phyloP scores from a whole-genome alignment of 2,797 vertebrate species.

The Silurus aristotelis region DNA sequence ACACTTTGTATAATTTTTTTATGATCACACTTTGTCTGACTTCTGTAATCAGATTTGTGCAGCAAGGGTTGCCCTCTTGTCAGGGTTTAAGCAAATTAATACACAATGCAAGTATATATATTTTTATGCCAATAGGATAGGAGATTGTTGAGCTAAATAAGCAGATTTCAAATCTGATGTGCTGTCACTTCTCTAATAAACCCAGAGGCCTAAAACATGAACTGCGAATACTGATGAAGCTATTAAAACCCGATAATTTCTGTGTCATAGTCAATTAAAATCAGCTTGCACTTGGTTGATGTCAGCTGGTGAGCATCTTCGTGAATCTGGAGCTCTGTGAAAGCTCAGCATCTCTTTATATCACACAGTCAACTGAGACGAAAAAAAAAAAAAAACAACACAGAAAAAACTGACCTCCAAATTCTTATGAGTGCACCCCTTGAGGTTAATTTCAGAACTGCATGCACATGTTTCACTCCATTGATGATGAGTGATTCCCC shows the following conservation, averaged over 20 bases:
- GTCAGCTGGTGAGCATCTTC: slow-evolving; percentile 18
- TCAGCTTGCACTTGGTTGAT: slow-evolving; percentile 51
- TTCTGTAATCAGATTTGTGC: neutral
- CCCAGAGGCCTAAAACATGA: slow-evolving; percentile 56
- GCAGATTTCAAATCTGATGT: slow-evolving; percentile 95
- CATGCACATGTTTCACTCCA: neutral
- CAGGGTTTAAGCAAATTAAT: slow-evolving; percentile 76
- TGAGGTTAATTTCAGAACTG: neutral
- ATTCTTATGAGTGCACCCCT: neutral
- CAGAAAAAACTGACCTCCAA: neutral
- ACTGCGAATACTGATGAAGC: slow-evolving; percentile 97
- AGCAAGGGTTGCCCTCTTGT: neutral
- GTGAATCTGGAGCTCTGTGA: neutral
- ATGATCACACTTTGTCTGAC: neutral
- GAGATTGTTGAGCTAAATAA: slow-evolving; percentile 63
- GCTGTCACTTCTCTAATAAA: slow-evolving; percentile 97
- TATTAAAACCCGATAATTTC: slow-evolving; percentile 92
- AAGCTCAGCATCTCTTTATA: slow-evolving; percentile 21
- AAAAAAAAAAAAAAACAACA: neutral
- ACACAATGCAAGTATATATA: slow-evolving; percentile 82
- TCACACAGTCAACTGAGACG: neutral
- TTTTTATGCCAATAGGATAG: slow-evolving; percentile 42
- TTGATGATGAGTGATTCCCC: no score
- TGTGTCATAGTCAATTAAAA: slow-evolving; percentile 84
- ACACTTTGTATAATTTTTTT: neutral